These are phyloP conservation scores for Thalassophryne amazonica DNA, from an alignment of 2,797 vertebrate species.

Conservation along the genomic window DNA sequence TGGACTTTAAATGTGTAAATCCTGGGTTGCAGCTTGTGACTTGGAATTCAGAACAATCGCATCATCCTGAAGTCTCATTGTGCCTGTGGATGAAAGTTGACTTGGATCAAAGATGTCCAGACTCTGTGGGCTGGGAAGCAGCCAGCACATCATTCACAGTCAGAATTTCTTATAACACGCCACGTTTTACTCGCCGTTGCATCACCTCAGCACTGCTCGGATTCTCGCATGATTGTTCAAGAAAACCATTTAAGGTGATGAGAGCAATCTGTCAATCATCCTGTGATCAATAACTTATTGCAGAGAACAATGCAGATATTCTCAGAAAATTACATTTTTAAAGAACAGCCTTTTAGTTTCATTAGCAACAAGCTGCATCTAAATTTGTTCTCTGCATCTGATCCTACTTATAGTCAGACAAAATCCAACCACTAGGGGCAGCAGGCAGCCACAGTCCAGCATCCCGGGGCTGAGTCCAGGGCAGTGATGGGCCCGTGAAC, in stretches of 20 bases:
- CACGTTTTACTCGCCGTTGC: slow-evolving; percentile 66
- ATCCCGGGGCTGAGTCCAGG: too few species aligned
- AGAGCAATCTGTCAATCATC: too few species aligned
- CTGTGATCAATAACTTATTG: too few species aligned
- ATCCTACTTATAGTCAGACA: too few species aligned
- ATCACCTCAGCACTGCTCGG: slow-evolving; percentile 54
- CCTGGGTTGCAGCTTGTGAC: slow-evolving; percentile 20
- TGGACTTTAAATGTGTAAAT: slow-evolving; percentile 63
- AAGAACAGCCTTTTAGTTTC: too few species aligned
- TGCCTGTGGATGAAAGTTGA: slow-evolving; percentile 39
- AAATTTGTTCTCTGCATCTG: too few species aligned
- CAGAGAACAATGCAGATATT: too few species aligned
- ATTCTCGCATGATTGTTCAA: slow-evolving; percentile 13
- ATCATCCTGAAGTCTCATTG: slow-evolving; percentile 35
- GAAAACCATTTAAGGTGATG: slow-evolving; percentile 25
- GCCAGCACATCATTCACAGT: slow-evolving; percentile 24
- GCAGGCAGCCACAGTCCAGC: too few species aligned
- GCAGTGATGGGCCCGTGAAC: too few species aligned
- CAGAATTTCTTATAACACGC: slow-evolving; percentile 43
- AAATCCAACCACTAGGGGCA: too few species aligned
- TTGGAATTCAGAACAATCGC: slow-evolving; percentile 28
- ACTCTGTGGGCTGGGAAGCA: slow-evolving; percentile 3
- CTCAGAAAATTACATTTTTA: too few species aligned
- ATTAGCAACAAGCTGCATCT: too few species aligned
- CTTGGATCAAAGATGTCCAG: slow-evolving; percentile 42